Evolutionary conservation across 2,113 vertebrate genomes (phyloP).

Genomic region (Crotalus helleri): DNA sequence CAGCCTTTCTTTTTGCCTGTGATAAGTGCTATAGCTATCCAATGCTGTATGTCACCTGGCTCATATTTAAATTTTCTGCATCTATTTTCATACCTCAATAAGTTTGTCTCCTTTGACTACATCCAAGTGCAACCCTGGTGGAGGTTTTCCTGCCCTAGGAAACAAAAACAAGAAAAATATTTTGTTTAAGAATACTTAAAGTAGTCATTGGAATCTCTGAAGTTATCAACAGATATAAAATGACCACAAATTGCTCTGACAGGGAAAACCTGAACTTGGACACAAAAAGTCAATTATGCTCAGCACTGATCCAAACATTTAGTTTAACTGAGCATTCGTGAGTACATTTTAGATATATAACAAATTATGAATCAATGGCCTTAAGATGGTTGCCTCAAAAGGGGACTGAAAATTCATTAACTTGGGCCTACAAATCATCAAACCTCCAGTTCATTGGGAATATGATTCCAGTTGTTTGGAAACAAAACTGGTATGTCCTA

Average conservation of each 20-base stretch:
- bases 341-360: background rate
- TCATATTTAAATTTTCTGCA: background rate
- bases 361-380: background rate
- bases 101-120: constrained; percentile 99
- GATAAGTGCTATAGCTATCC: background rate
- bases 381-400: background rate
- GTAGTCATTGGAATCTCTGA: background rate
- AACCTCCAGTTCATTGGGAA: background rate
- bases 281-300: background rate
- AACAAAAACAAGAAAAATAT: constrained; percentile 47
- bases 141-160: constrained; percentile 95
- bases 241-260: background rate
- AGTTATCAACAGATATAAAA: background rate
- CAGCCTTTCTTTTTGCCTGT: background rate
- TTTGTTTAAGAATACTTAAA: constrained; percentile 23
- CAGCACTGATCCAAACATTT: background rate
- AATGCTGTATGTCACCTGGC: background rate
- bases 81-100: constrained; percentile 85
- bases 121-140: constrained; percentile 93
- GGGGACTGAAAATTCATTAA: background rate
- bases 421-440: background rate
- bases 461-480: background rate
- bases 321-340: background rate
- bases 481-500: background rate
- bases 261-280: background rate